Evolutionary conservation across 2,113 vertebrate genomes (phyloP), one percentile per base, ranked within the genome.

Genomic region (Oreochromis spilurus): DNA sequence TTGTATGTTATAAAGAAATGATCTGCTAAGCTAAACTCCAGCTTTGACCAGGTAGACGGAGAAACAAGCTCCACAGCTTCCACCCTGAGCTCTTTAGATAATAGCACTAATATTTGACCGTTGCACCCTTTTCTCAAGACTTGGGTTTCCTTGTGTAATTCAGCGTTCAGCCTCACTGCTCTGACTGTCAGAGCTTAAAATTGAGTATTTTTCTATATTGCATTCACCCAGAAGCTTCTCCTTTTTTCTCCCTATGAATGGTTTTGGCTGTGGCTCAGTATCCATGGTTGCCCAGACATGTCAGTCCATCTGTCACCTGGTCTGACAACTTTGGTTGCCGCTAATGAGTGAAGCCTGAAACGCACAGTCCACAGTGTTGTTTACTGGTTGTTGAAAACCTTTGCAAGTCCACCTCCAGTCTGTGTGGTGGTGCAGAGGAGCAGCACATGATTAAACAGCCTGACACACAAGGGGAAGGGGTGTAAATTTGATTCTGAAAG

Each of bases 261-360:
- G 45, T 82, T 82, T 16, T 82, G 75, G 40, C 67, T 82, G 19
- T 81, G 50, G 40, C 29, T 85, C 34, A 8, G 81, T 81, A 55
- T 87, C 50, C 57, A 45, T 57, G 31, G 34, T 43, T 79, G 36
- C 26, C 5, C 53, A 40, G 36, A 88, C 52, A 43, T 40, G 53
- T 90, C 80, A 60, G 54, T 82, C 84, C 26, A 34, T 82, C 89
- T 85, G 84, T 89, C 87, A 84, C 67, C 60, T 77, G 84, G 34
- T 78, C 91, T 55, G 60, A 86, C 91, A 90, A 88, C 81, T 87
- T 87, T 72, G 60, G 72, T 83, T 79, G 77, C 75, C 4, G 83
- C 75, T 93, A 90, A 94, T 91, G 86, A 90, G 79, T 82, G 52
- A 12, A 54, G 54, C 53, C 85, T 77, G 84, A 84, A 87, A 90